phyloP scores from a whole-genome alignment of 1,140 invertebrate genomes.

The Stratiolaelaps scimitus region DNA sequence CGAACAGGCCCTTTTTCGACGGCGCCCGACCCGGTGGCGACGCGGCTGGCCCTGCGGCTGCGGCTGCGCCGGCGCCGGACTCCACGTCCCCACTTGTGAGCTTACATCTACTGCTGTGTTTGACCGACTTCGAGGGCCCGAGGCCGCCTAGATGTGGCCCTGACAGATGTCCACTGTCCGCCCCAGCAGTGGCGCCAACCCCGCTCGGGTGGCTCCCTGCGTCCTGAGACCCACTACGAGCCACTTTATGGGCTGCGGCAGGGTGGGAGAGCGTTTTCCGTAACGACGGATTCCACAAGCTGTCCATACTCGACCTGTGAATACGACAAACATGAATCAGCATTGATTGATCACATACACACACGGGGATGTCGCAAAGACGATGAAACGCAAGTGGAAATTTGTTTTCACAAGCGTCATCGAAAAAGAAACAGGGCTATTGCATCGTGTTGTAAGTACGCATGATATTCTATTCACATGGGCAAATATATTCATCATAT shows the following conservation, averaged over 20 bases:
- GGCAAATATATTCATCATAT: too few relatives aligned
- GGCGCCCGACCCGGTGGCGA: slow-evolving; percentile 11
- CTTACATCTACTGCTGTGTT: slow-evolving; percentile 23
- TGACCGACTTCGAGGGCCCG: slow-evolving; percentile 23
- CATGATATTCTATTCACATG: too few relatives aligned
- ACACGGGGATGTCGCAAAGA: too few relatives aligned
- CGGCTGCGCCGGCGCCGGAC: background rate
- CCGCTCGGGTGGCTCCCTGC: background rate
- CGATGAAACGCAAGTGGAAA: too few relatives aligned
- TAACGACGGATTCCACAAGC: slow-evolving; percentile 40
- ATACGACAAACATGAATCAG: too few relatives aligned
- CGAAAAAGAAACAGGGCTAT: too few relatives aligned
- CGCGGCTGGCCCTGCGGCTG: background rate
- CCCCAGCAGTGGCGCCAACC: background rate
- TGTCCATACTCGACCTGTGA: background rate
- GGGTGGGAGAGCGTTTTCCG: slow-evolving; percentile 44
- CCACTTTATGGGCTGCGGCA: slow-evolving; percentile 36
- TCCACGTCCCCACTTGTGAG: background rate
- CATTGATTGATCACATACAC: too few relatives aligned
- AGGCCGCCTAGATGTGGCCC: too few relatives aligned
- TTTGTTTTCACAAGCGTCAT: too few relatives aligned
- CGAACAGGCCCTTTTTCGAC: slow-evolving; percentile 17
- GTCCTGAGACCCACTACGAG: slow-evolving; percentile 8
- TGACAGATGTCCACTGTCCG: too few relatives aligned
- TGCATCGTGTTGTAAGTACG: too few relatives aligned